Evolutionary conservation across 2,888 invertebrate genomes (phyloP).

Genomic region (Zeuzera pyrina): DNA sequence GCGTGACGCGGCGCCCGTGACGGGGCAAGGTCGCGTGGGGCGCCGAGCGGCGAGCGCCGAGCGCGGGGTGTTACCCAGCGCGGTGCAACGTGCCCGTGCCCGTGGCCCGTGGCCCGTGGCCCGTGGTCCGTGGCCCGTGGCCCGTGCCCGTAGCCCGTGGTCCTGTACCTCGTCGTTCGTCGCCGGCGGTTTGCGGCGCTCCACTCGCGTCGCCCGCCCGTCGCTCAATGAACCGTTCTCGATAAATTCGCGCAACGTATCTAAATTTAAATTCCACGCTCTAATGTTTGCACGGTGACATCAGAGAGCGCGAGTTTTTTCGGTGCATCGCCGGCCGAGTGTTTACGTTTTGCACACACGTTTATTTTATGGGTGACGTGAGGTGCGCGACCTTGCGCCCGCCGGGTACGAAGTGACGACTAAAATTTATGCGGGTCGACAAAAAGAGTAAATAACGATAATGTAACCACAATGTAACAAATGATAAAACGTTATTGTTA

Average conservation of each 20-base stretch:
- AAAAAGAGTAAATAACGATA: background rate
- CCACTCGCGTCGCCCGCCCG: slow-evolving; percentile 66
- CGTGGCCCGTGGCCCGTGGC: slow-evolving; percentile 2
- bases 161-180: slow-evolving; percentile 59
- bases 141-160: background rate
- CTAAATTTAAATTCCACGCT: slow-evolving; percentile 63
- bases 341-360: slow-evolving; percentile 62
- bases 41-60: slow-evolving; percentile 19
- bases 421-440: slow-evolving; percentile 4
- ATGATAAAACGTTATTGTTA: slow-evolving; percentile 13
- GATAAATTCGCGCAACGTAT: slow-evolving; percentile 52
- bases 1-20: slow-evolving; percentile 56
- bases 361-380: slow-evolving; percentile 44
- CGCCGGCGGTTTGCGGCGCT: slow-evolving; percentile 60
- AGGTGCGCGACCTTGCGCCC: slow-evolving; percentile 32
- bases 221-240: slow-evolving; percentile 65
- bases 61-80: too few species aligned
- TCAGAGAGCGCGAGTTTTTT: slow-evolving; percentile 58
- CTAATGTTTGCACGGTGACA: slow-evolving; percentile 66
- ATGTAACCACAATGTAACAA: background rate
- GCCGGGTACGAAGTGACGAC: slow-evolving; percentile 21
- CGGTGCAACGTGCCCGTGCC: background rate
- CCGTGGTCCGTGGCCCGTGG: background rate
- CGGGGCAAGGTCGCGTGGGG: slow-evolving; percentile 55
- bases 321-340: slow-evolving; percentile 48